Evolutionary conservation across 1,140 invertebrate species (phyloP), one percentile per base, ranked within the genome.

Genomic region (Riptortus pedestris): DNA sequence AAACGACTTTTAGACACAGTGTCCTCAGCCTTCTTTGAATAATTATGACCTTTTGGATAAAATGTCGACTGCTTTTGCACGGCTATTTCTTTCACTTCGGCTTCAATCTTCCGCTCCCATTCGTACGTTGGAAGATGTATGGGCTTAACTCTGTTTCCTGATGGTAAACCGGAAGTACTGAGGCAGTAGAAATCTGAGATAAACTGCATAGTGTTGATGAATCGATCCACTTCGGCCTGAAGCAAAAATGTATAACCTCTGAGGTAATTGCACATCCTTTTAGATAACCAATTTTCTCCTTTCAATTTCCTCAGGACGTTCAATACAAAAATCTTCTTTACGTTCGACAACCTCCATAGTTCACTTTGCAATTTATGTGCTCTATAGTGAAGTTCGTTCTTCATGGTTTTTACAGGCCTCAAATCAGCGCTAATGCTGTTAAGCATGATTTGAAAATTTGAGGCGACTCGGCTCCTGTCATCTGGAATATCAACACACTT

Each of bases 371-470:
- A 38, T 33, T 68, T 63, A 14, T 59, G 22, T n/a, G 60, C 62
- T 29, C 60, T 48, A 29, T 31, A 60, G 33, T 67, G 55, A 11
- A 68, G 11, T 47, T 68, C 67, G 14, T 55, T 51, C 33, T 67
- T 67, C 26, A 67, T 38, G 16, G 28, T 57, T 14, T 24, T 22
- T n/a, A 64, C 26, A n/a, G 22, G 14, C 2, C 66, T 29, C 12
- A 60, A 28, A 52, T 55, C 57, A 14, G 65, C 63, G 14, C 57
- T 28, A 2, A 67, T 24, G 16, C 61, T 47, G 31, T 68, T 68
- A 2, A 68, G 61, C 43, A 63, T 52, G 9, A 29, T 4, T 20
- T 65, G 65, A 60, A 68, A 68, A 52, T 68, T 61, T n/a, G 48
- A 29, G 12, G 67, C 63, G 4, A 65, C 3, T 2, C 58, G 12